phyloP scores from a whole-genome alignment of 2,888 invertebrate species.

The Chaetoderma sp. region DNA sequence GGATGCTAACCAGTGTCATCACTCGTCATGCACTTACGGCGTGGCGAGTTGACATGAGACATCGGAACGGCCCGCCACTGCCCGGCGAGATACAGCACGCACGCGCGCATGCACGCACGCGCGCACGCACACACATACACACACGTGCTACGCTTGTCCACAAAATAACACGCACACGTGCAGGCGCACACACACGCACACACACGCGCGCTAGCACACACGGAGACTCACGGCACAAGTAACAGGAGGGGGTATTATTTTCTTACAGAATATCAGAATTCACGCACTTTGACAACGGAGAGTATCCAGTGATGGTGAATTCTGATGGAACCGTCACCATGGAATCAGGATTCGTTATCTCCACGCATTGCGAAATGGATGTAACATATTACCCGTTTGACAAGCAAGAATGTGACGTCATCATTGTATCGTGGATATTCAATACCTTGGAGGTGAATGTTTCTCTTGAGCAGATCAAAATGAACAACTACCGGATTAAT shows the following conservation, averaged over 20 bases:
- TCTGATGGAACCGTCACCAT: neutral
- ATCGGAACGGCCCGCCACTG: no score
- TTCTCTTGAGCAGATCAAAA: neutral
- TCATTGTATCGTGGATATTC: neutral
- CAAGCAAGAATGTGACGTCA: neutral
- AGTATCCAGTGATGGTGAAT: neutral
- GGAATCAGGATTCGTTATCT: neutral
- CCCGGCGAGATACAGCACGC: no score
- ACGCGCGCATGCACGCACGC: no score
- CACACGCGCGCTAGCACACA: no score
- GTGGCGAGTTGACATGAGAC: no score
- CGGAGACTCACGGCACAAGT: no score
- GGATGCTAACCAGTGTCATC: no score
- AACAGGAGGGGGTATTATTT: neutral
- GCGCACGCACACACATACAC: no score
- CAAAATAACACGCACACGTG: no score
- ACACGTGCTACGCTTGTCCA: no score
- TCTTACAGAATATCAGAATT: conserved; percentile 4
- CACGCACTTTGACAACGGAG: neutral
- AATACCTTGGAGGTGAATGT: neutral
- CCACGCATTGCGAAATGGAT: conserved; percentile 3
- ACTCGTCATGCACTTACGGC: no score
- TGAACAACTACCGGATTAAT: conserved; percentile 1
- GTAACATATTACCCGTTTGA: conserved; percentile 3
- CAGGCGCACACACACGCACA: no score